Base-by-base conservation (phyloP, 2,797 vertebrate genomes). In the Galago senegalensis region DNA sequence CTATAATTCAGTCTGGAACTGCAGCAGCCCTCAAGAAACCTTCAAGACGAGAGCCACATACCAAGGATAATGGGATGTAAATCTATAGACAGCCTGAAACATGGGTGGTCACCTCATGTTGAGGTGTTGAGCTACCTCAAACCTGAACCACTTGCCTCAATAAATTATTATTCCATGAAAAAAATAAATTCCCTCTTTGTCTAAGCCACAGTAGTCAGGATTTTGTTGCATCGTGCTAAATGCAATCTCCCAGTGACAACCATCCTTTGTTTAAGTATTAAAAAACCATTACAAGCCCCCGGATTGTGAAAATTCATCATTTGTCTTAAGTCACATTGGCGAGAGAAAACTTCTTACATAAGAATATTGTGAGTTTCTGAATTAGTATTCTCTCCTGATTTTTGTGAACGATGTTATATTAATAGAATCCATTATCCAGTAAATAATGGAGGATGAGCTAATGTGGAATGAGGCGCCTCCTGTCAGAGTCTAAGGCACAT, bases 281-380 rank as follows among this genome's bases (percentile, higher is more conserved):
- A 67, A 79, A 58, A 83, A 29, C 10, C 43, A 53, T 58, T 82
- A 34, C 5, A 34, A 86, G 40, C 6, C 21, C 18, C n/a, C 83
- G 56, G 49, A 87, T 89, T 83, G 21, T 76, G 34, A 23, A 14
- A 43, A 70, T 87, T 84, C 72, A 73, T 93, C 37, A 27, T 61
- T 5, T 1, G 3, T 67, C 69, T 65, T 73, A 76, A 72, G 21
- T 76, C 43, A 60, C 25, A 29, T 4, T 31, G n/a, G 13, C 82
- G 16, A 31, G 82, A 95, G 9, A 91, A 93, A 86, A 79, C 2
- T 58, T 27, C 58, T 53, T 69, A 14, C 7, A 8, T 83, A 73
- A 93, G n/a, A 65, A 77, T 93, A 75, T 23, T 21, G 29, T 63
- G 13, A 91, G 83, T 43, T 96, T 91, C 79, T 81, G 4, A 65